phyloP scores from a whole-genome alignment of 2,797 vertebrate genomes.

The Phaenicophaeus curvirostris region DNA sequence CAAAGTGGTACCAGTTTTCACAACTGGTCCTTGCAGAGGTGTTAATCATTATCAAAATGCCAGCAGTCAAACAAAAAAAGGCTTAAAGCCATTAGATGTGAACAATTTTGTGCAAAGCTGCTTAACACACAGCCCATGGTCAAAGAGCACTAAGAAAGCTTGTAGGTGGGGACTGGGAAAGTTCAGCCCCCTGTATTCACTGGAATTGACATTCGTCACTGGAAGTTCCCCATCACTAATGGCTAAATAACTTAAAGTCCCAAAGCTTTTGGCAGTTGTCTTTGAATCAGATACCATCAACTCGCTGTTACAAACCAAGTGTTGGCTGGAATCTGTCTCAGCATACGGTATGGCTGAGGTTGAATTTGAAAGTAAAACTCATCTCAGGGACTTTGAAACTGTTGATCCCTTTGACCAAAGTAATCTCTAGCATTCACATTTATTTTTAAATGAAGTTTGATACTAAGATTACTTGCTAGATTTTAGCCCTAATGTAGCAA shows the following conservation, averaged over 20 bases:
- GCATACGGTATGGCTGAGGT: neutral
- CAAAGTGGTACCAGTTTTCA: neutral
- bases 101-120: neutral
- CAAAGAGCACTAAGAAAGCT: neutral
- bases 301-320: neutral
- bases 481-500: neutral
- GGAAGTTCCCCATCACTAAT: neutral
- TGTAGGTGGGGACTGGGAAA: neutral
- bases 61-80: neutral
- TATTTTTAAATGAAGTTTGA: neutral
- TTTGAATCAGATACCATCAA: neutral
- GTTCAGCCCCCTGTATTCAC: neutral
- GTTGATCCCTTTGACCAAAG: neutral
- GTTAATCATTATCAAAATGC: slow-evolving; percentile 38
- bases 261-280: neutral
- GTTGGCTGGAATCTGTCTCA: neutral
- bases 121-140: neutral
- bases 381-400: neutral
- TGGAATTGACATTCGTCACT: neutral
- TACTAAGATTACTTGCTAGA: neutral
- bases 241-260: neutral
- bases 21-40: neutral
- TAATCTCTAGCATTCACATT: neutral
- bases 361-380: neutral
- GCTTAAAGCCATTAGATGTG: neutral